Conservation (phyloP, 2,888 invertebrate genomes). For the Nudaria mundana region DNA sequence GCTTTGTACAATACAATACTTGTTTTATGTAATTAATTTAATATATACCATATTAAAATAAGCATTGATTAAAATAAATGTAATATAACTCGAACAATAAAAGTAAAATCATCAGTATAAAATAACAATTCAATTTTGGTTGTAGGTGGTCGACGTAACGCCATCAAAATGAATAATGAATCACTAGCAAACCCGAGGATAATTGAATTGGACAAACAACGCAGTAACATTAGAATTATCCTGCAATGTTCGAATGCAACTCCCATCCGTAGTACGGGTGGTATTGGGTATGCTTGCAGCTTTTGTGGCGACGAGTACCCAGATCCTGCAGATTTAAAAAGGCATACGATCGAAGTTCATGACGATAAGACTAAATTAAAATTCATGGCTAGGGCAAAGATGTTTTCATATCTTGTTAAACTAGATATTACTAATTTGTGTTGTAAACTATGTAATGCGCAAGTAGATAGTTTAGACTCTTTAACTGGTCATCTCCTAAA, state of each 20-base stretch:
- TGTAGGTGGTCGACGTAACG: slow-evolving; percentile 37
- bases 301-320: slow-evolving; percentile 41
- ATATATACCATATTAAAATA: too few species aligned
- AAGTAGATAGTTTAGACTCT: slow-evolving; percentile 21
- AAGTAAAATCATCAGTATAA: too few species aligned
- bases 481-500: slow-evolving; percentile 28
- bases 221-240: slow-evolving; percentile 30
- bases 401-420: slow-evolving; percentile 32
- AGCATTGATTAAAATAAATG: too few species aligned
- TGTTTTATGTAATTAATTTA: too few species aligned
- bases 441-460: slow-evolving; percentile 26
- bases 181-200: slow-evolving; percentile 15
- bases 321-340: slow-evolving; percentile 38
- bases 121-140: slow-evolving; percentile 39
- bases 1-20: too few species aligned
- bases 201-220: slow-evolving; percentile 26
- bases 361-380: slow-evolving; percentile 31
- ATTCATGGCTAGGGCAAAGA: slow-evolving; percentile 32
- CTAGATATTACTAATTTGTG: slow-evolving; percentile 30
- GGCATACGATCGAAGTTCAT: slow-evolving; percentile 37
- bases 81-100: too few species aligned
- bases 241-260: slow-evolving; percentile 41
- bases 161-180: slow-evolving; percentile 19
- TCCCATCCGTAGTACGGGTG: slow-evolving; percentile 34
- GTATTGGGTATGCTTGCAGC: slow-evolving; percentile 39